Base-by-base conservation (phyloP, 2,797 vertebrate genomes). In the Mionectes olivaceus region DNA sequence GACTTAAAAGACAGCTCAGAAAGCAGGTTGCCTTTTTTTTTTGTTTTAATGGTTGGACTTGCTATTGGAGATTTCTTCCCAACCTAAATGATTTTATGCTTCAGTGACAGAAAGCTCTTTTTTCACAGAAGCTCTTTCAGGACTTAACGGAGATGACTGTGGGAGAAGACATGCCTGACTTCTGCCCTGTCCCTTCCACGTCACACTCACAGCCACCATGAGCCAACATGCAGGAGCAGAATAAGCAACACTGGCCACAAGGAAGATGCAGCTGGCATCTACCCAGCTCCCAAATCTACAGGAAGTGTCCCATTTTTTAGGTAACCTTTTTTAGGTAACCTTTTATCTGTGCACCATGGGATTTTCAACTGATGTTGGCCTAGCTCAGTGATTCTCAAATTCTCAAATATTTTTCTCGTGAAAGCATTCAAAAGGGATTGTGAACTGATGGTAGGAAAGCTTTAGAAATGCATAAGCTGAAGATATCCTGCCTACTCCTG, bases 391-490 rank as follows among this genome's bases (percentile, higher is more conserved):
- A 33, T 56, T 86, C 83, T 93, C 55, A 71, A 81, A n/a, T n/a
- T 56, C 53, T 63, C 67, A 63, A 87, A 52, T 57, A 79, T 87
- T 93, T 70, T 93, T 74, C 60, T 89, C 49, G 76, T 70, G 60
- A 80, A 94, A 90, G 71, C 39, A 70, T 92, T 90, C 74, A 76
- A 76, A 93, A 90, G 32, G 56, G 33, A 76, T 84, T 89, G 83
- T 74, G 87, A 79, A 93, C 44, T 44, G 64, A 69, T 69, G 63
- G 67, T 35, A 86, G 65, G 82, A 92, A 92, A 69, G 52, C 74
- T 90, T 96, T 63, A 94, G 47, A 86, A 91, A 35, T 75, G 32
- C 11, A 1, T 65, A 93, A 90, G 39, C 70, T 88, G 89, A 92
- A 89, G 67, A 87, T 47, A 79, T 70, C 52, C 71, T 82, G 76